Conservation (phyloP, 2,113 vertebrate genomes). For the Callospermophilus lateralis region DNA sequence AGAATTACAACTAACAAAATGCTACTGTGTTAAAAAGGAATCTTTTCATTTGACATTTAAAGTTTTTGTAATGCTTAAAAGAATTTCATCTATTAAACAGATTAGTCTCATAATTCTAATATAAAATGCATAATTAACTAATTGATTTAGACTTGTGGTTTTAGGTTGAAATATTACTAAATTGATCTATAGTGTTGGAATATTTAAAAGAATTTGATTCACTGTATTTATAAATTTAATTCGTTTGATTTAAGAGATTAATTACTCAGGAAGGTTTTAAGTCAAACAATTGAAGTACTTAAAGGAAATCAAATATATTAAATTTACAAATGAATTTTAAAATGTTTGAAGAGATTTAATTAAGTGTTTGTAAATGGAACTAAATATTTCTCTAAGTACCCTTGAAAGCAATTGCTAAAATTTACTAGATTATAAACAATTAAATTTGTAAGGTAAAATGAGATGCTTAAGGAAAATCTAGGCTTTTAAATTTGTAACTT, state of each 20-base stretch:
- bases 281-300: slow-evolving; percentile 81
- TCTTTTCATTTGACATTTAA: slow-evolving; percentile 44
- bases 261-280: slow-evolving; percentile 78
- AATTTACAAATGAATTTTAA: slow-evolving; percentile 81
- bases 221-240: slow-evolving; percentile 76
- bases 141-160: slow-evolving; percentile 74
- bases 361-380: slow-evolving; percentile 77
- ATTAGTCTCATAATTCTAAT: slow-evolving; percentile 64
- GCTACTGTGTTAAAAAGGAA: slow-evolving; percentile 55
- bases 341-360: slow-evolving; percentile 79
- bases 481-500: slow-evolving; percentile 65
- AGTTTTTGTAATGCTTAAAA: slow-evolving; percentile 47
- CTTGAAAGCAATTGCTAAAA: slow-evolving; percentile 76
- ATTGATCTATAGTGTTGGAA: slow-evolving; percentile 71
- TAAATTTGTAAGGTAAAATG: slow-evolving; percentile 69
- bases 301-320: slow-evolving; percentile 82
- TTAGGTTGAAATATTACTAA: slow-evolving; percentile 78
- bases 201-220: slow-evolving; percentile 76
- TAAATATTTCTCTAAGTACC: slow-evolving; percentile 73
- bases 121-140: slow-evolving; percentile 76
- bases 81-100: slow-evolving; percentile 56
- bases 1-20: slow-evolving; percentile 42
- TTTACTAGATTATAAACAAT: slow-evolving; percentile 70
- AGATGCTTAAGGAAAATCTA: slow-evolving; percentile 57
- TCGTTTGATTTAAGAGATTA: slow-evolving; percentile 78